phyloP scores from a whole-genome alignment of 2,113 vertebrate species.

The Gadus macrocephalus region DNA sequence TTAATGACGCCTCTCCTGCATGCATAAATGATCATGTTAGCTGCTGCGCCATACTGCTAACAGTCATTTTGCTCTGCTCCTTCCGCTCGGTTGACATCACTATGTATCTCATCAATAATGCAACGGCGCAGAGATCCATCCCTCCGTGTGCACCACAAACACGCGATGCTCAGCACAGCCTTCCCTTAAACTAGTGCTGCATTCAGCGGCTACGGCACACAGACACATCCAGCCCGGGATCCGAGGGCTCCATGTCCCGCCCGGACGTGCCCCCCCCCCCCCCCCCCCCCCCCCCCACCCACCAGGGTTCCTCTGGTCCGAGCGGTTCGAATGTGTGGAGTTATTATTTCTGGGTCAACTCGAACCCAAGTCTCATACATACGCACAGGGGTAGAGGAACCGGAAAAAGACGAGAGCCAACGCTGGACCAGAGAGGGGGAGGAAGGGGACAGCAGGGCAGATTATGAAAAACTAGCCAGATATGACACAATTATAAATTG shows the following conservation, averaged over 20 bases:
- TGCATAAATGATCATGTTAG: conserved; percentile 57
- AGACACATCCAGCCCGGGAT: not conserved
- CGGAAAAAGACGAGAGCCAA: too few relatives aligned
- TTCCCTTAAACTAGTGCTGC: conserved; percentile 43
- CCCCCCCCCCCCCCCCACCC: conserved; percentile 35
- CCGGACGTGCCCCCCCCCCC: conserved; percentile 6
- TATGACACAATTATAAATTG: not conserved
- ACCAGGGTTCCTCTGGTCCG: conserved; percentile 45
- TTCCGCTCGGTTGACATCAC: conserved; percentile 67
- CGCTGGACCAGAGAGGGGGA: too few relatives aligned
- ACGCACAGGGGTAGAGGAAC: too few relatives aligned
- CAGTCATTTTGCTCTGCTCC: conserved; percentile 65
- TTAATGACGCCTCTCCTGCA: conserved; percentile 60
- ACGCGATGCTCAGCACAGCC: conserved; percentile 17
- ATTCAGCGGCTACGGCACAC: not conserved
- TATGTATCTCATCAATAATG: conserved; percentile 71
- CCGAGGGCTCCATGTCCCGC: not conserved
- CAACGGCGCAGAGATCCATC: conserved; percentile 59
- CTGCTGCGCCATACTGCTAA: conserved; percentile 47
- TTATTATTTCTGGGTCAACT: conserved; percentile 69
- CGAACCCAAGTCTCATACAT: conserved; percentile 6
- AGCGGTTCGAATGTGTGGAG: conserved; percentile 40
- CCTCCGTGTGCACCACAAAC: conserved; percentile 48
- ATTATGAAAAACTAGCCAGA: too few relatives aligned
- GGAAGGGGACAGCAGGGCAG: too few relatives aligned